Base-by-base conservation (phyloP, 2,797 vertebrate species). In the Acanthis flammea region DNA sequence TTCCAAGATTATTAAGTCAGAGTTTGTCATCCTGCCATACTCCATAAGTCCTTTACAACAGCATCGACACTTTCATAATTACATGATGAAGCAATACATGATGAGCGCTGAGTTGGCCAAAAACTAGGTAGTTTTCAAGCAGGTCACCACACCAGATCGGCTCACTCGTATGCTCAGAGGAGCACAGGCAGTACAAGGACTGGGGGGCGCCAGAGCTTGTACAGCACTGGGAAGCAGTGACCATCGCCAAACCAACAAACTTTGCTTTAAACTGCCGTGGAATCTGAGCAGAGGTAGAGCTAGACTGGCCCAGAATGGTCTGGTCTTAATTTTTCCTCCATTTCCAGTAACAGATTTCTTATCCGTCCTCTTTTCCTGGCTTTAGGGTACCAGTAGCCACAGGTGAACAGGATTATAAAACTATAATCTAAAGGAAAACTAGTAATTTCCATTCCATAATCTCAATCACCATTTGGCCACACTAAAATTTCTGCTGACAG, bases 181-280 rank as follows among this genome's bases (percentile, higher is more conserved):
- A 61, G 24, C 14, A 44, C 31, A 27, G 27, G 77, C 14, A 41
- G 41, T 0, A 0, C 7, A 25, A 54, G 47, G 35, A 27, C 8
- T 2, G 18, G 4, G 8, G 21, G 8, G 5, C 6, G 14, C n/a
- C 61, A 37, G 35, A 48, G 7, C 0, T 2, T 2, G 24, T 6
- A 35, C 8, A 42, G n/a, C 48, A 4, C 1, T 4, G 14, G 66
- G 42, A 72, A 68, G 31, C 30, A 23, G 18, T 10, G 14, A 41
- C 7, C 15, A 55, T 1, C 7, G 2, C 11, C 66, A 41, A 57
- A 60, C 3, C 33, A 31, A 15, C 5, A 21, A 33, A 35, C 6
- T 5, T 11, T 17, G 28, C 22, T 81, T 78, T 55, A 47, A 79
- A 62, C 23, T 31, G 23, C 23, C 19, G 24, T 1, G 33, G 10